Evolutionary conservation across 2,797 vertebrate species (phyloP), one percentile per base, ranked within the genome.

Genomic region (Microhierax caerulescens): DNA sequence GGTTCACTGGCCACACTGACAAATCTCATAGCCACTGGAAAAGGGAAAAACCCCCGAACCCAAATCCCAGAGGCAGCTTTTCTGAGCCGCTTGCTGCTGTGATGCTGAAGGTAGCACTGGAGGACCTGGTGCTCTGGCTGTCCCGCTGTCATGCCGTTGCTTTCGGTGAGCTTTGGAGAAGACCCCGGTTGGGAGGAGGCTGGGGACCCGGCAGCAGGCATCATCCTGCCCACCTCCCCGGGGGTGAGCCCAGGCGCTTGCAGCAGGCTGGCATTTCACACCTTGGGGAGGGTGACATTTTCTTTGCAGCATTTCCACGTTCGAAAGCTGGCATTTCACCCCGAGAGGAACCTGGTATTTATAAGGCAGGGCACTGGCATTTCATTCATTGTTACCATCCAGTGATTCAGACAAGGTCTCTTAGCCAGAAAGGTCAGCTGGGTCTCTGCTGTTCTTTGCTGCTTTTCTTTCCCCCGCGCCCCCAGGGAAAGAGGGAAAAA

Each of bases 341-440:
- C 96, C 88, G 50, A 82, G 95, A 96, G 92, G 91, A 97, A 85
- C 75, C 77, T 96, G 96, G 94, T 95, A 97, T 98, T 97, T 97
- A 92, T 90, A 80, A 97, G 92, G 91, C 74, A 93, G 82, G 93
- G 91, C 86, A 88, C 93, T 98, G 97, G 96, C 94, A 98, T 98
- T 98, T 97, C 97, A 93, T 96, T 96, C 96, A 81, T 96, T 95
- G 96, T 96, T 97, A 91, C 97, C 94, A 96, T 89, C 93, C 94
- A 95, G 94, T 91, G 92, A 95, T 97, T 97, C 85, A 94, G 96
- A 97, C 97, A 96, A 94, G 93, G 94, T 92, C 91, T 75, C 78
- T 87, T 89, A 96, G 94, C 96, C 56, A 30, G 88, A 98, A 97
- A 98, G 97, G 93, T 97, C 97, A 96, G 27, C 65, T 85, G 60